Conservation (phyloP, 2,888 invertebrate genomes). For the Tachystola acroxantha region DNA sequence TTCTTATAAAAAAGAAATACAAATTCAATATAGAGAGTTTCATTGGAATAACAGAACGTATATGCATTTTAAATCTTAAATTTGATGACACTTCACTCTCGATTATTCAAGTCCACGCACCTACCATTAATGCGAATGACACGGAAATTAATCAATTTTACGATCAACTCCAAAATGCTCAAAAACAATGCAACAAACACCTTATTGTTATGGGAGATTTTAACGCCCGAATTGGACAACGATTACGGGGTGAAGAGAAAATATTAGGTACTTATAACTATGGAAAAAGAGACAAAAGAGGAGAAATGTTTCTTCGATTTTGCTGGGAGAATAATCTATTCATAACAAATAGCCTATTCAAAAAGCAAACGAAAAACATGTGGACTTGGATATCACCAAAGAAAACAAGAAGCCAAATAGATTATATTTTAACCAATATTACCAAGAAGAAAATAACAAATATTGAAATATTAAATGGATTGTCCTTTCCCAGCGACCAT, state of each 20-base stretch:
- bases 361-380: neutral
- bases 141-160: neutral
- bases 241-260: neutral
- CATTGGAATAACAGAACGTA: conserved; percentile 4
- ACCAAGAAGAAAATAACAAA: neutral
- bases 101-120: conserved; percentile 1
- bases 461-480: neutral
- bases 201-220: no score
- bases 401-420: conserved; percentile 3
- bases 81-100: neutral
- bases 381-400: conserved; percentile 4
- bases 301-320: neutral
- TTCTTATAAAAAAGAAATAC: neutral
- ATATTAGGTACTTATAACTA: neutral
- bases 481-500: neutral
- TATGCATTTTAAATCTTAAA: neutral
- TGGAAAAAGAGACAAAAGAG: conserved; percentile 2
- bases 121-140: neutral
- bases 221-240: conserved; percentile 1
- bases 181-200: neutral
- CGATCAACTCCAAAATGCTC: neutral
- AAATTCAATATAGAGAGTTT: neutral
- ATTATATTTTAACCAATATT: neutral
- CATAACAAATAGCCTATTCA: neutral
- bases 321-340: neutral